These are phyloP conservation scores for Palaemon carinicauda DNA, from an alignment of 1,140 invertebrate genomes.

Conservation along the genomic window DNA sequence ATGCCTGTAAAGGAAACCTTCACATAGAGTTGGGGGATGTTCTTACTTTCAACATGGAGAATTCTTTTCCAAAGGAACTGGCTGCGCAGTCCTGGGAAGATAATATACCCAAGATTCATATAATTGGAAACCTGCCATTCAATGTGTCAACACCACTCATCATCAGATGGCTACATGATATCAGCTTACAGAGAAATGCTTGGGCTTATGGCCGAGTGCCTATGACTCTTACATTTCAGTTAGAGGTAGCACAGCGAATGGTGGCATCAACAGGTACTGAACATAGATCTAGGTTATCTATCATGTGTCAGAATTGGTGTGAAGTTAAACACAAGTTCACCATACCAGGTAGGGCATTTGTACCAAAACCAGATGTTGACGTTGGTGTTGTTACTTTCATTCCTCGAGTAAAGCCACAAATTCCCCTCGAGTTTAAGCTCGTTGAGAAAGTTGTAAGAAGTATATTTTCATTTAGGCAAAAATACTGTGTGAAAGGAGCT, in stretches of 20 bases:
- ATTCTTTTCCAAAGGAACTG: slow-evolving; percentile 53
- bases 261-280: slow-evolving; percentile 72
- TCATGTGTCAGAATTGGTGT: slow-evolving; percentile 95
- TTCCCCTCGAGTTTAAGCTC: slow-evolving; percentile 81
- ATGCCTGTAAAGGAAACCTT: slow-evolving; percentile 74
- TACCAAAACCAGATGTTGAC: slow-evolving; percentile 95
- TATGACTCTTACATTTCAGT: slow-evolving; percentile 97
- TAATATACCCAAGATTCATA: slow-evolving; percentile 74
- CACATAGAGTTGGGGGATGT: slow-evolving; percentile 87
- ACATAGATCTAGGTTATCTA: slow-evolving; percentile 85
- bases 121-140: slow-evolving; percentile 99
- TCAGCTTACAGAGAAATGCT: slow-evolving; percentile 77
- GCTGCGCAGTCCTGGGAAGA: slow-evolving; percentile 66
- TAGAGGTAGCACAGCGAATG: slow-evolving; percentile 89
- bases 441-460: slow-evolving; percentile 90
- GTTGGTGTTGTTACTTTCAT: slow-evolving; percentile 91
- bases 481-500: slow-evolving; percentile 66
- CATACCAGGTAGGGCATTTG: slow-evolving; percentile 87
- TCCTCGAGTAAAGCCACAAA: slow-evolving; percentile 80
- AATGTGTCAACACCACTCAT: slow-evolving; percentile 93
- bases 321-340: slow-evolving; percentile 83
- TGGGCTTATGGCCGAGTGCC: slow-evolving; percentile 86
- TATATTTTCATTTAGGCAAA: slow-evolving; percentile 88
- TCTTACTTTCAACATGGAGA: slow-evolving; percentile 79
- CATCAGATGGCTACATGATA: slow-evolving; percentile 85